Base-by-base conservation (phyloP, 1,140 invertebrate species). In the Drosophila pectinifera region DNA sequence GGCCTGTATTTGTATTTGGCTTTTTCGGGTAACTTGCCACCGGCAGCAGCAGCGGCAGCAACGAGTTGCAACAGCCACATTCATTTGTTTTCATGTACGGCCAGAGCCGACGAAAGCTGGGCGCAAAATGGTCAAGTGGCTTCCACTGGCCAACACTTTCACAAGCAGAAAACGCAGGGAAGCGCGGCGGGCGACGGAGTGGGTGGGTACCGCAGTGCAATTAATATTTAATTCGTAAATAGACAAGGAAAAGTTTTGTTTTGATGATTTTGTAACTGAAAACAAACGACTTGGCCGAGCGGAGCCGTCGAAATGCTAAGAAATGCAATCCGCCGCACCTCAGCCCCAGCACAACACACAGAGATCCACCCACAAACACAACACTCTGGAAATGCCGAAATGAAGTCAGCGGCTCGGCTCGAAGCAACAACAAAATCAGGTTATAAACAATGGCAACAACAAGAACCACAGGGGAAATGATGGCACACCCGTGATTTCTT, bases 161-260 rank as follows among this genome's bases (percentile, higher is more conserved):
- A 89, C 84, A 83, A 83, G 42, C 68, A 34, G 34, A 45, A 69
- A 70, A 68, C 31, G 42, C 49, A 63, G 49, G 53, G 51, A 48
- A 63, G 36, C 48, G 28, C 53, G 39, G 41, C 11, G 58, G 42
- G 39, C 26, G 38, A 16, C 41, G 24, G 22, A 45, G 63, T 64
- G 59, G 78, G 59, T 67, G 64, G 51, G 16, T 7, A 31, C 24
- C 5, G 10, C 45, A 39, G 64, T 34, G 72, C 83, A 88, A 88
- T 88, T 88, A 89, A 83, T 88, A 65, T 86, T 88, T 89, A 83
- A 88, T 69, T 89, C 68, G 79, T 83, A 77, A 77, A 83, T 80
- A 73, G 84, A 83, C 84, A 89, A 77, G 80, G 68, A 88, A 88
- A 79, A 89, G 76, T 83, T 83, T 78, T 73, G 77, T 70, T 64